Evolutionary conservation across 2,113 vertebrate genomes (phyloP).

Genomic region (Vidua macroura): DNA sequence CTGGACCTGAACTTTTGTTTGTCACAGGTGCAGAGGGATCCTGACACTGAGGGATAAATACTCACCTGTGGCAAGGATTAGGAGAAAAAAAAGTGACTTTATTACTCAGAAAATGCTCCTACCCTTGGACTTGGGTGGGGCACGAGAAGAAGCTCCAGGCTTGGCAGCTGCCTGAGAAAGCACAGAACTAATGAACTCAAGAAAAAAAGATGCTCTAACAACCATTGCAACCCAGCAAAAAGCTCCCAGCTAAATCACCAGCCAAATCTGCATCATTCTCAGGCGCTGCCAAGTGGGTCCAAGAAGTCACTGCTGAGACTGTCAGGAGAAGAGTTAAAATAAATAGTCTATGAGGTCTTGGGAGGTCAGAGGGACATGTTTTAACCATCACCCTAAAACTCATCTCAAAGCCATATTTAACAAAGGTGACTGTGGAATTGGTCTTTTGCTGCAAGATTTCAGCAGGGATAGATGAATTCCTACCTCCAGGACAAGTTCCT

Average conservation of each 20-base stretch:
- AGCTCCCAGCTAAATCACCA: neutral
- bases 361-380: accelerated
- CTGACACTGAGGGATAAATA: neutral
- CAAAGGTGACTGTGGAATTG: neutral
- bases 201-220: neutral
- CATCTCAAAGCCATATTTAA: neutral
- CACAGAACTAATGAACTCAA: neutral
- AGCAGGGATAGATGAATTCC: neutral
- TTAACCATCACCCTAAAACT: neutral
- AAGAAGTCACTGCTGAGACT: neutral
- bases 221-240: neutral
- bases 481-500: conserved; percentile 97
- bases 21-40: neutral
- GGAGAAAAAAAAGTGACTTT: neutral
- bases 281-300: accelerated
- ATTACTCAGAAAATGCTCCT: neutral
- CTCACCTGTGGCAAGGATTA: neutral
- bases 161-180: neutral
- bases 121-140: neutral
- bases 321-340: neutral
- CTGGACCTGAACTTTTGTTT: neutral
- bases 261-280: neutral
- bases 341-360: neutral
- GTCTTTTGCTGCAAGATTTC: neutral
- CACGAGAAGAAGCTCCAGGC: neutral